phyloP scores from a whole-genome alignment of 2,888 invertebrate species.

The Polyommatus icarus region DNA sequence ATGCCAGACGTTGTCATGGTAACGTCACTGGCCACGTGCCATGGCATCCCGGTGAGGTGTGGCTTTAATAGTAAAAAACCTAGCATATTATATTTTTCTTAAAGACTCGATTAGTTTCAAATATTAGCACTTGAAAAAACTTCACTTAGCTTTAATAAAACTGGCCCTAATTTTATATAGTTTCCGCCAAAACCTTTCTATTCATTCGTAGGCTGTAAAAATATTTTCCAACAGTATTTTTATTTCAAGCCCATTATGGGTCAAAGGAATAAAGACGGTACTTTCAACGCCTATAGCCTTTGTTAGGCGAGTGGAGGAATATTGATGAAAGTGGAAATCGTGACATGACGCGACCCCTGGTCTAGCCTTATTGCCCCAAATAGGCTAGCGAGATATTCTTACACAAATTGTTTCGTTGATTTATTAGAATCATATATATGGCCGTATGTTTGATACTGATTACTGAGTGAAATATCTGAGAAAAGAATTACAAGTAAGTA shows the following conservation, averaged over 20 bases:
- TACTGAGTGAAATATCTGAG: no score
- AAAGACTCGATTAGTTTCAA: neutral
- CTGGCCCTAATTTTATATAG: neutral
- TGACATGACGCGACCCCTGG: conserved; percentile 16
- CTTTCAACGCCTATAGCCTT: conserved; percentile 14
- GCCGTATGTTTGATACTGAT: no score
- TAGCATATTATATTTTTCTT: no score
- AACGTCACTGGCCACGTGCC: no score
- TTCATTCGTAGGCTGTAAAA: neutral
- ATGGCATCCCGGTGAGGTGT: no score
- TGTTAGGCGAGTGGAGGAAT: conserved; percentile 16
- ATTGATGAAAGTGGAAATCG: conserved; percentile 14
- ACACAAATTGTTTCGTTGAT: neutral
- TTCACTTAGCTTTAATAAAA: neutral
- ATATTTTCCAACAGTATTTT: conserved; percentile 11
- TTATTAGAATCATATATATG: no score
- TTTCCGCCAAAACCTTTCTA: neutral
- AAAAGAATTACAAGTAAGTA: no score
- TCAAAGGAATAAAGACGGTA: conserved; percentile 1
- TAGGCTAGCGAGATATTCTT: neutral
- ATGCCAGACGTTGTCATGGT: no score
- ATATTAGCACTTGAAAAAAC: neutral
- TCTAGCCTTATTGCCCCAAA: neutral
- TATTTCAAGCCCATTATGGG: conserved; percentile 8
- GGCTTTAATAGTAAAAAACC: no score